phyloP scores from a whole-genome alignment of 2,797 vertebrate genomes.

The Eulemur mongoz region DNA sequence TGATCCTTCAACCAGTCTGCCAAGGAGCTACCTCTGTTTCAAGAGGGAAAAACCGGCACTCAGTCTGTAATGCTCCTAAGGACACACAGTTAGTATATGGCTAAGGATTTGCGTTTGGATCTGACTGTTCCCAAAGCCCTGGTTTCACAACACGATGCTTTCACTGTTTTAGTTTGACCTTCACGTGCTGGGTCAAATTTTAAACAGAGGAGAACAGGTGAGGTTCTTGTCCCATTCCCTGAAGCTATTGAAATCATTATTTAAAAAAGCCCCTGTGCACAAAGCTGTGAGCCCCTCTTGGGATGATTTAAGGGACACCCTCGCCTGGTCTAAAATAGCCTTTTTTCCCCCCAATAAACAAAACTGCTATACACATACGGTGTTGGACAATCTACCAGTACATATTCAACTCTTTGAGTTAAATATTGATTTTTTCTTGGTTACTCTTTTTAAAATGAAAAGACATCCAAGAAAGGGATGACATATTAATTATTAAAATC shows the following conservation, averaged over 20 bases:
- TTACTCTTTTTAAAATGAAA: conserved; percentile 10
- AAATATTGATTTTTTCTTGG: not conserved
- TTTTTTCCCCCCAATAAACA: not conserved
- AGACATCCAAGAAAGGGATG: not conserved
- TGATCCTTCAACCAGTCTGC: not conserved
- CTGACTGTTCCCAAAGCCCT: not conserved
- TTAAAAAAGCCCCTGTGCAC: not conserved
- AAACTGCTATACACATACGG: not conserved
- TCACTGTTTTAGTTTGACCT: not conserved
- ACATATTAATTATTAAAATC: not conserved
- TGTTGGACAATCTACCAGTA: not conserved
- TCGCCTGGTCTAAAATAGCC: not conserved
- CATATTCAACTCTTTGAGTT: not conserved
- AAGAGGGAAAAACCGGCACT: not conserved
- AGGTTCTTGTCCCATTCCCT: not conserved
- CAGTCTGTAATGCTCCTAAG: not conserved
- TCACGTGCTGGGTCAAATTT: not conserved
- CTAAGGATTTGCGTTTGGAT: not conserved
- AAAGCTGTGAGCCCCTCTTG: not conserved
- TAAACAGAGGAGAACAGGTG: not conserved
- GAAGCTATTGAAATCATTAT: not conserved
- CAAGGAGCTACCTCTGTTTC: not conserved
- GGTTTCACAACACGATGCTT: not conserved
- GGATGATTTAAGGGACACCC: not conserved
- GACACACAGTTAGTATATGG: not conserved